phyloP scores from a whole-genome alignment of 2,113 vertebrate genomes.

The Brienomyrus longianalis region DNA sequence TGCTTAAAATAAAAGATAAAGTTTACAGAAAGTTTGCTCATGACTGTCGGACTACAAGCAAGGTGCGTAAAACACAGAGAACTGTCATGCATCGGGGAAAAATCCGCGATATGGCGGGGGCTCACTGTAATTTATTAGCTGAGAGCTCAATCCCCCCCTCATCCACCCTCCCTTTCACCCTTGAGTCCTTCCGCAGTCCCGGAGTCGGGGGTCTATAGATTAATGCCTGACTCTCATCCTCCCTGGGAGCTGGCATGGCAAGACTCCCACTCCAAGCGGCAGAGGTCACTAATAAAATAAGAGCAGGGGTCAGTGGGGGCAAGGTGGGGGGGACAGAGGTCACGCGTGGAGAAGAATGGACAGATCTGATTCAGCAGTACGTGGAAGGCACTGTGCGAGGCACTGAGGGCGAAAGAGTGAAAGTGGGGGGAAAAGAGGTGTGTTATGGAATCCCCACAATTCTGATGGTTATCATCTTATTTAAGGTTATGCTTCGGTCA shows the following conservation, averaged over 20 bases:
- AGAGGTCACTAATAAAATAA: constrained; percentile 41
- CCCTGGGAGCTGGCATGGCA: neutral
- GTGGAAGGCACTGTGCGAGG: neutral
- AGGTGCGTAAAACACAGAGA: too few species aligned
- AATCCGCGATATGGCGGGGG: too few species aligned
- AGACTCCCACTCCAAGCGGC: constrained; percentile 15
- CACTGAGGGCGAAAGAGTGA: neutral
- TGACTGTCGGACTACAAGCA: too few species aligned
- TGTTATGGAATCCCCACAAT: too few species aligned
- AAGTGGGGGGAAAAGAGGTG: neutral
- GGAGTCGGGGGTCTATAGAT: neutral
- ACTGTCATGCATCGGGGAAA: too few species aligned
- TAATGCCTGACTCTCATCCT: neutral
- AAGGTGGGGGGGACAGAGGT: constrained; percentile 42
- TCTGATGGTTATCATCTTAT: too few species aligned
- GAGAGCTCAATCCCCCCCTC: neutral
- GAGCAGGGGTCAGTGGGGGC: constrained; percentile 35
- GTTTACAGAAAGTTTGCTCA: too few species aligned
- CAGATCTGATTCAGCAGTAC: constrained; percentile 44
- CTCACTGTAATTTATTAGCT: constrained; percentile 2
- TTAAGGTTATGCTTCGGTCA: neutral
- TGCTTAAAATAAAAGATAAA: too few species aligned
- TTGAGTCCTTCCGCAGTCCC: neutral
- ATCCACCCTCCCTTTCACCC: neutral
- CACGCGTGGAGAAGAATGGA: constrained; percentile 41